A percentile compares a stretch with the other conserved stretches of the same genome.
Conservation (phyloP, 2,888 invertebrate genomes). For the Strigamia maritima region DNA sequence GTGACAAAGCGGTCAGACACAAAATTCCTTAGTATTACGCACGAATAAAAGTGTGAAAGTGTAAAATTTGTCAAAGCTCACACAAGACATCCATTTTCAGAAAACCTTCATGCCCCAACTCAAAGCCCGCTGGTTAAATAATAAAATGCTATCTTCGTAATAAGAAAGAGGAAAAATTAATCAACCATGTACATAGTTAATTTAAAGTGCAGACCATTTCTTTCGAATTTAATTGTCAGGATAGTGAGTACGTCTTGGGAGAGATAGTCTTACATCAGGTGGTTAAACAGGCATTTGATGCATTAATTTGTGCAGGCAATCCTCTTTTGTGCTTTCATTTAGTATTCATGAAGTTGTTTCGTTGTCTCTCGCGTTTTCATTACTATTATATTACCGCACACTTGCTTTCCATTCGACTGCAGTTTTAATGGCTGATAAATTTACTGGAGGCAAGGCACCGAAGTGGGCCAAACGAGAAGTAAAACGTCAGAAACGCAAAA, state of each 20-base stretch:
- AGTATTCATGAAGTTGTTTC: conserved; percentile 32
- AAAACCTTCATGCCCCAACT: too few relatives aligned
- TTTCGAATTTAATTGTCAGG: background rate
- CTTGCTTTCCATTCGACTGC: conserved; percentile 3
- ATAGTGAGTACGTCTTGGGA: background rate
- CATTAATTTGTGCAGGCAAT: conserved; percentile 27
- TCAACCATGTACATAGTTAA: background rate
- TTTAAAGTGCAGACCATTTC: background rate
- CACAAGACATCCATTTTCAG: background rate
- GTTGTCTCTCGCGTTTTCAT: conserved; percentile 32
- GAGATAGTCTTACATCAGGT: conserved; percentile 20
- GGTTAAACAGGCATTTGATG: conserved; percentile 32
- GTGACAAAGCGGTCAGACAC: conserved; percentile 1
- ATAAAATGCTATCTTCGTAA: too few relatives aligned
- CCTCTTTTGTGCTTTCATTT: conserved; percentile 27
- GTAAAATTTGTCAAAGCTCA: background rate
- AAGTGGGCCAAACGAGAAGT: conserved; percentile 3
- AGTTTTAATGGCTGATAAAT: conserved; percentile 28
- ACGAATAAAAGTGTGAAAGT: background rate
- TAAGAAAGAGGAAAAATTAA: background rate
- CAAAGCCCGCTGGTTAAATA: too few relatives aligned
- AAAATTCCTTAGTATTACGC: background rate
- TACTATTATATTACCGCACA: conserved; percentile 22
- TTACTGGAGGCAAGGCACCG: background rate
- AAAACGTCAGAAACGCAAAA: background rate